Evolutionary conservation across 2,888 invertebrate species (phyloP), one percentile per base, ranked within the genome.

Genomic region (Morinoia aosen): DNA sequence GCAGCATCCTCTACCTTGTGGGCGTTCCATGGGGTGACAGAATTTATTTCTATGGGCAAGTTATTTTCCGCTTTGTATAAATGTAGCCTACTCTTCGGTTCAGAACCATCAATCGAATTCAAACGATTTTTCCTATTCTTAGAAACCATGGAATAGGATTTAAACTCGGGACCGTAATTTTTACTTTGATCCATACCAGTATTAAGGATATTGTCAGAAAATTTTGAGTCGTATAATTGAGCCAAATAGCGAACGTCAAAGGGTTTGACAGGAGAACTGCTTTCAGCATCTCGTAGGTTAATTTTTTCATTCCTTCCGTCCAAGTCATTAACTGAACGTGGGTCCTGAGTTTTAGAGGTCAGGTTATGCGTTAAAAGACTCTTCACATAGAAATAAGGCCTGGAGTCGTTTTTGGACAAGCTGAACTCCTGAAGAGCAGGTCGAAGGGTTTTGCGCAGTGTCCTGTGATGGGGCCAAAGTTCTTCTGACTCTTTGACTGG

Each of bases 61-160:
- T 76, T 76, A 76, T 76, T 76, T 76, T 76, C 76, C 19, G 76
- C 76, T 76, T 76, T 76, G 76, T 76, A 76, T 76, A 76, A 76
- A 76, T 76, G 76, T 33, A 76, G 76, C 76, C 76, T 76, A 33
- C 25, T 76, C 25, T 76, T 76, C 25, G 76, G 76, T 2, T 14
- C 76, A 16, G 33, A 33, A 33, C 76, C 76, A 76, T 76, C 76
- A 10, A 76, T 33, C 76, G 76, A 33, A 76, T 76, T 76, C 76
- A 76, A 16, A 76, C 33, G 19, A 76, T 76, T 76, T 76, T 76
- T 76, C 25, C 19, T 33, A 16, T 76, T 76, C 25, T 76, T 76
- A 76, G 76, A 33, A 76, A 76, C 76, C 76, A 76, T 76, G 33
- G 76, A 76, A 76, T 76, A 76, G 25, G 1, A 33, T 76, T 76